A percentile compares a stretch with the other conserved stretches of the same genome.
Conservation (phyloP, 2,113 vertebrate species). For the western clawed frog (Xenopus tropicalis) region DNA sequence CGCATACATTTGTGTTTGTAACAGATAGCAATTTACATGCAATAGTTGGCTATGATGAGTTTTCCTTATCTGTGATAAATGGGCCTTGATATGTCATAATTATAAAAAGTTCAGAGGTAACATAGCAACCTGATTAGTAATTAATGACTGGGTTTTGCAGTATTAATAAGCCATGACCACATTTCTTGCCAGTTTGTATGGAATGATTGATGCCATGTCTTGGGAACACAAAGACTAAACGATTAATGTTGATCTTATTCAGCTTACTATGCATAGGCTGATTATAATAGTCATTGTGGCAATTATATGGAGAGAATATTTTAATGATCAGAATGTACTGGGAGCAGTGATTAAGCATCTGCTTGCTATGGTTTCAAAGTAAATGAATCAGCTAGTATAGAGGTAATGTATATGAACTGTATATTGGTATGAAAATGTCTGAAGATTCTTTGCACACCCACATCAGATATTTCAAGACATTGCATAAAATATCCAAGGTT, state of each 20-base stretch:
- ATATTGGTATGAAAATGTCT: background rate
- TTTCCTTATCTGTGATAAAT: conserved; percentile 21
- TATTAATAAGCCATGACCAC: background rate
- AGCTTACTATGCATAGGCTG: background rate
- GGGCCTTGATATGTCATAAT: conserved; percentile 6
- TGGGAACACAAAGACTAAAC: conserved; percentile 21
- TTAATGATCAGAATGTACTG: too few species aligned
- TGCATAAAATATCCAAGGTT: background rate
- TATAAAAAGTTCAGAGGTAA: conserved; percentile 21
- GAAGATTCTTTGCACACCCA: background rate
- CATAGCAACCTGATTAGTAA: conserved; percentile 11
- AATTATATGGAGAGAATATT: background rate
- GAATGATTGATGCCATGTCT: conserved; percentile 21
- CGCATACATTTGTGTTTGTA: background rate
- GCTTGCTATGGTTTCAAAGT: background rate
- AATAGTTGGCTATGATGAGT: conserved; percentile 18
- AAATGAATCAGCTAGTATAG: background rate
- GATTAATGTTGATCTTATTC: conserved; percentile 11
- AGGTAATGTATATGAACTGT: background rate
- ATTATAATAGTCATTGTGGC: background rate
- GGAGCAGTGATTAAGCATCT: background rate
- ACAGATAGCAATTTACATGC: conserved; percentile 33
- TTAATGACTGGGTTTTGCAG: background rate
- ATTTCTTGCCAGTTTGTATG: conserved; percentile 11
- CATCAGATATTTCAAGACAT: background rate